phyloP scores from a whole-genome alignment of 2,888 invertebrate genomes.

The Hyles lineata region DNA sequence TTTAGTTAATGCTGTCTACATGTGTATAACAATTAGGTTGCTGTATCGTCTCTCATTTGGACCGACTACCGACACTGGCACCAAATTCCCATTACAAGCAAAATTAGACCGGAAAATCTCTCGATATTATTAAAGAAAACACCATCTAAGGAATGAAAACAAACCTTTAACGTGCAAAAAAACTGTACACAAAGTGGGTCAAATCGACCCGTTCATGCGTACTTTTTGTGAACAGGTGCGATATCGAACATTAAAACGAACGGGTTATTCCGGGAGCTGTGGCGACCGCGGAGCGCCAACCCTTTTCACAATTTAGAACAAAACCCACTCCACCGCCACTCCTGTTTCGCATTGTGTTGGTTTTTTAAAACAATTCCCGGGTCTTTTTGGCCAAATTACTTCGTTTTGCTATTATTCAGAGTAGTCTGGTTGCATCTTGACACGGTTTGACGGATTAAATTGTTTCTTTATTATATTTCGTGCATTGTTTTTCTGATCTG shows the following conservation, averaged over 20 bases:
- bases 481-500: too few relatives aligned
- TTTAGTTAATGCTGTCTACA: too few relatives aligned
- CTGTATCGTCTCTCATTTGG: too few relatives aligned
- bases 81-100: too few relatives aligned
- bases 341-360: slow-evolving; percentile 34
- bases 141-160: neutral
- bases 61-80: too few relatives aligned
- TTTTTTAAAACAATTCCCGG: slow-evolving; percentile 18
- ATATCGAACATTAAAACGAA: slow-evolving; percentile 17
- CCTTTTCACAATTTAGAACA: slow-evolving; percentile 29
- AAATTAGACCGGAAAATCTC: too few relatives aligned
- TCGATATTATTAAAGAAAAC: neutral
- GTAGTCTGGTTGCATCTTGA: neutral
- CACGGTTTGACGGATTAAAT: neutral
- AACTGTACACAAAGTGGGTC: neutral
- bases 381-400: neutral
- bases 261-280: neutral
- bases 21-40: too few relatives aligned
- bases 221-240: slow-evolving; percentile 16
- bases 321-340: slow-evolving; percentile 15
- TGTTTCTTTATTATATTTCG: too few relatives aligned
- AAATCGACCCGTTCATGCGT: neutral
- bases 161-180: neutral
- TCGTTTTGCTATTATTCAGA: neutral
- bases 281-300: neutral